A percentile compares a stretch with the other conserved stretches of the same genome.
Conservation (phyloP, 35 echinoderm and acorn worm species). For the Amphiura filiformis region DNA sequence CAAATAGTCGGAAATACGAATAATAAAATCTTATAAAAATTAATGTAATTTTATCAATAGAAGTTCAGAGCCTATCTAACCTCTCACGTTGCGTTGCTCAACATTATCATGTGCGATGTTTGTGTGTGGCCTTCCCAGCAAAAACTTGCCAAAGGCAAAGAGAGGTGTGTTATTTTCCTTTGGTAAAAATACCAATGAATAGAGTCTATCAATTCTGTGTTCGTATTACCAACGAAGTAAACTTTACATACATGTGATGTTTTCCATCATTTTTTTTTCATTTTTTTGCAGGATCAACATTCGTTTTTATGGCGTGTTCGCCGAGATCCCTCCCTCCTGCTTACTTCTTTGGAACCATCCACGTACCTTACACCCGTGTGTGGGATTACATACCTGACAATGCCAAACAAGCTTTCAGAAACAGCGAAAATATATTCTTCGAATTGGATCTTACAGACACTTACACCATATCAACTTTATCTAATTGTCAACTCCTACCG, state of each 20-base stretch:
- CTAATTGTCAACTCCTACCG: slow-evolving; percentile 89
- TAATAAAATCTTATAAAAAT: no score
- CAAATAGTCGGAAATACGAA: no score
- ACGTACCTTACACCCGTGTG: slow-evolving; percentile 93
- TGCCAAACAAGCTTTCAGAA: slow-evolving; percentile 85
- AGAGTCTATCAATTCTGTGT: no score
- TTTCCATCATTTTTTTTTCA: no score
- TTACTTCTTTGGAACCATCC: slow-evolving; percentile 96
- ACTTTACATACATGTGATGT: no score
- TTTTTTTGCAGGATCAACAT: slow-evolving; percentile 53
- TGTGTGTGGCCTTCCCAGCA: neutral
- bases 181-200: no score
- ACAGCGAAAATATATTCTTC: slow-evolving; percentile 94
- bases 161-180: neutral
- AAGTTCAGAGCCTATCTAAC: no score
- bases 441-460: slow-evolving; percentile 93
- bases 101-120: neutral
- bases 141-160: neutral
- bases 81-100: no score
- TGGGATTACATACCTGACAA: slow-evolving; percentile 98
- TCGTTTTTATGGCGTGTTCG: slow-evolving; percentile 90
- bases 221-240: no score
- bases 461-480: slow-evolving; percentile 61
- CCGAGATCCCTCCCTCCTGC: slow-evolving; percentile 71
- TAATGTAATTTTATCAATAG: no score